Evolutionary conservation across 2,888 invertebrate genomes (phyloP), one percentile per base, ranked within the genome.

Genomic region (Macrosiphum euphorbiae): DNA sequence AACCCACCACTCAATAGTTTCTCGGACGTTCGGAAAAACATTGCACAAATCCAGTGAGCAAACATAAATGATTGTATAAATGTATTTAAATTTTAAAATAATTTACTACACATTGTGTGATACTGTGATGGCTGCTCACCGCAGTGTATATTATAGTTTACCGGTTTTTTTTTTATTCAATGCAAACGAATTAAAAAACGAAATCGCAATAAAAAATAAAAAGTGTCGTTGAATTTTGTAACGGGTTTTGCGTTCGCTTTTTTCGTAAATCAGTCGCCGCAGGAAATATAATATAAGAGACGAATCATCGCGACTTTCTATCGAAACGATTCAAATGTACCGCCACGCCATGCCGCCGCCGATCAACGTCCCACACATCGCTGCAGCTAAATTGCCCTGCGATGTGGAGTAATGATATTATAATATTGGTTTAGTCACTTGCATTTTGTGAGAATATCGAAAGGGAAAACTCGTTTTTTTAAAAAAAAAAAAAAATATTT

Each of bases 141-240:
- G 35, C 41, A 24, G 41, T 28, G 58, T 61, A 47, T 11, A 47
- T 47, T 47, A 1, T 90, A 67, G 67, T n/a, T n/a, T 67, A 90
- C 67, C 67, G 50, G 61, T 90, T 78, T 78, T 44, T 44, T 44
- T 44, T 28, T 67, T n/a, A 90, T 24, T 26, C 44, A 78, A 89
- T n/a, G n/a, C 86, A 8, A 89, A 89, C n/a, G 67, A 90, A 90
- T n/a, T 67, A 90, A 90, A 67, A 90, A 89, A 90, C 90, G 90
- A 90, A 67, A 90, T 90, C 90, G 90, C 26, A 61, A 58, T 61
- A 58, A 41, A 47, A 44, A 47, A 67, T 67, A 89, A 58, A 89
- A 67, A 67, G 50, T 90, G 47, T 90, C 67, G 67, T 67, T 28
- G 28, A 55, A 89, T 89, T 58, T 58, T 41, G 44, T 89, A 89